Evolutionary conservation across 2,797 vertebrate species (phyloP), one percentile per base, ranked within the genome.

Genomic region (Gobio occitaniae): DNA sequence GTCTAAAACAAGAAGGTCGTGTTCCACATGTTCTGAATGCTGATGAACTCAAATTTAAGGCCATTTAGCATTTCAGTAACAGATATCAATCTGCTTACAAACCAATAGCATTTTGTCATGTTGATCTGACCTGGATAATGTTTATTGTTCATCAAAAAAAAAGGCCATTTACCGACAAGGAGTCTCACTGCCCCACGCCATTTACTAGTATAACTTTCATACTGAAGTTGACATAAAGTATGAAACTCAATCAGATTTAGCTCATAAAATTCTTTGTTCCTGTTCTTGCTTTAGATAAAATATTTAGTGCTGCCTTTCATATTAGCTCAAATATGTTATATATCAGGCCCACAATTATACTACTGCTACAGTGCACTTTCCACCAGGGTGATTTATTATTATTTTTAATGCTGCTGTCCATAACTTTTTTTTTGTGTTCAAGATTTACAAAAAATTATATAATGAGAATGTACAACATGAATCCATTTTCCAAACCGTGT

Each of bases 241-340:
- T 59, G n/a, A 81, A 32, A 32, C n/a, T 29, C 36, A 16, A n/a
- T 41, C 19, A 72, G 16, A 82, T 56, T n/a, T 17, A 41, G 21
- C 66, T 70, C 19, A 52, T 68, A n/a, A 6, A 68, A 36, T 38
- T 56, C 0, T 82, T 59, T 19, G 5, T 29, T 56, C 2, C 41
- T 82, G 54, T 47, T 4, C 54, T 70, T 70, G 11, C 38, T 71
- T 82, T 32, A 82, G 10, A 12, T 59, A 69, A 81, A 71, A 61
- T 59, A 72, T 72, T 9, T 70, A 70, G 66, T 70, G 66, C 9
- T 44, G 36, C 36, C 66, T 41, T 59, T 82, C 8, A 38, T 70
- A 70, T 56, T 59, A 29, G 21, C 36, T 44, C 21, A 70, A 29
- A 25, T 54, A 80, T 13, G n/a, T 25, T 71, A 48, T 16, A 71